Conservation (phyloP, 2,797 vertebrate species). For the Sebastes steindachneri region DNA sequence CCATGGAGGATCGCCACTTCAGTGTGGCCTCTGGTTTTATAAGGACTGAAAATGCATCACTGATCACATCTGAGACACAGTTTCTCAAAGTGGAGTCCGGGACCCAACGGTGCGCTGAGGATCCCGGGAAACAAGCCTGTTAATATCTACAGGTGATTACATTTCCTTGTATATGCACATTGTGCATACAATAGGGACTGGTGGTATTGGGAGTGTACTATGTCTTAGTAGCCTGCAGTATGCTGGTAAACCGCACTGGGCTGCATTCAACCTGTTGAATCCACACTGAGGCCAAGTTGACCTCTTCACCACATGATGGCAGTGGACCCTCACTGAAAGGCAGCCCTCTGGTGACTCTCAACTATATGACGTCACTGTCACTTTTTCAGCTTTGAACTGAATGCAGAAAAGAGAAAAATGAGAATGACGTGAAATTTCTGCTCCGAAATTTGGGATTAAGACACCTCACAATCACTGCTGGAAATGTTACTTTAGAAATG, state of each 20-base stretch:
- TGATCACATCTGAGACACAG: neutral
- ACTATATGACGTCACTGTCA: neutral
- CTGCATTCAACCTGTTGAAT: neutral
- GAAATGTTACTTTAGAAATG: neutral
- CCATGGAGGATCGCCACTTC: neutral
- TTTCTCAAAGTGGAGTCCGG: neutral
- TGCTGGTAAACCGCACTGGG: too few relatives aligned
- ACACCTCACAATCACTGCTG: neutral
- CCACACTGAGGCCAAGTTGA: neutral
- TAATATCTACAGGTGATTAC: neutral
- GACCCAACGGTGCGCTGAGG: neutral
- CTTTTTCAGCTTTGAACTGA: neutral
- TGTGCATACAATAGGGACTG: neutral
- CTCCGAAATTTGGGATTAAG: neutral
- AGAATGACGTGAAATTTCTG: neutral
- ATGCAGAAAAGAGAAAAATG: neutral
- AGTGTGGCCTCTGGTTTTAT: neutral
- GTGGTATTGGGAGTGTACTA: neutral
- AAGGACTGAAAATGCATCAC: neutral
- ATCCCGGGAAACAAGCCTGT: neutral
- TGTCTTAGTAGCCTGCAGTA: neutral
- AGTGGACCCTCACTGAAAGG: neutral
- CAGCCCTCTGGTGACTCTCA: neutral
- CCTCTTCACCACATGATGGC: conserved; percentile 55
- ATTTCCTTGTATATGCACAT: neutral